These are phyloP conservation scores for Coremacera marginata DNA, from an alignment of 2,888 invertebrate genomes.

Conservation along the genomic window DNA sequence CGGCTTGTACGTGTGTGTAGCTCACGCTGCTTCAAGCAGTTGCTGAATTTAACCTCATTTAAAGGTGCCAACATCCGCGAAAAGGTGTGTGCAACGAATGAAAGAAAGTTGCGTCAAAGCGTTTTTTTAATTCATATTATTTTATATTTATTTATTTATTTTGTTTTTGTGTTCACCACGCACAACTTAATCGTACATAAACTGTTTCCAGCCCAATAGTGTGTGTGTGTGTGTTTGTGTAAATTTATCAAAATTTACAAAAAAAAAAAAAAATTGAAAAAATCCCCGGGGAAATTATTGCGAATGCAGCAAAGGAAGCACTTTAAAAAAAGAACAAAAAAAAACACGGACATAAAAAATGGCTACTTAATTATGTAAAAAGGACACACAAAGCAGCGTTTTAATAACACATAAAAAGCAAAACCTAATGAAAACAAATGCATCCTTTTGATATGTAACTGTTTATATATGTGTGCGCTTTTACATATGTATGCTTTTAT, in stretches of 20 bases:
- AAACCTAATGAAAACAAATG: neutral
- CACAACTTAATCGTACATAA: neutral
- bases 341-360: neutral
- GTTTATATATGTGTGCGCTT: too few relatives aligned
- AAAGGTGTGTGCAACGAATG: slow-evolving; percentile 9
- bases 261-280: neutral
- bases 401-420: neutral
- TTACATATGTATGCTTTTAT: neutral
- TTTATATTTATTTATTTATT: too few relatives aligned
- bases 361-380: neutral
- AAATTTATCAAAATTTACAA: neutral
- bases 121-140: neutral
- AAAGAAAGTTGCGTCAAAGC: too few relatives aligned
- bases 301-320: neutral
- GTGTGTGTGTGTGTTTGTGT: neutral
- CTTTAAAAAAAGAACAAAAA: neutral
- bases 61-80: slow-evolving; percentile 20
- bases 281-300: slow-evolving; percentile 3
- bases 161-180: too few relatives aligned
- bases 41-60: slow-evolving; percentile 31
- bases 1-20: neutral
- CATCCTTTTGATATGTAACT: neutral
- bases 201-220: neutral
- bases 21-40: neutral
- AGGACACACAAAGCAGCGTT: neutral